These are phyloP conservation scores for Brachyalestes nurse DNA, from an alignment of 2,797 vertebrate species.

Conservation along the genomic window DNA sequence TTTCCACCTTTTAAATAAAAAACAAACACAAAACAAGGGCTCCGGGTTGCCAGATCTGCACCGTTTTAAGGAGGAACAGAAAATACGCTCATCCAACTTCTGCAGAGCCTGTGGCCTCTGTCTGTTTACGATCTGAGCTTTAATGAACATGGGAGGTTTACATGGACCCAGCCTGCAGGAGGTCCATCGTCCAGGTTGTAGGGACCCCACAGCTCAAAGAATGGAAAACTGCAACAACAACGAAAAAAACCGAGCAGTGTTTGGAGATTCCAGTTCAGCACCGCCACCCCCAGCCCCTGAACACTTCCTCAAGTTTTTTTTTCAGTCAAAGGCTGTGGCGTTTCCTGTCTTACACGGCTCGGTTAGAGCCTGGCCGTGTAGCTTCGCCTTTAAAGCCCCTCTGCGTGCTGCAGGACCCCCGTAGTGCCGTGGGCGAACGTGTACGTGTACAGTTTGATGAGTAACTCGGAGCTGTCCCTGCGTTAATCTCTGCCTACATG, in stretches of 20 bases:
- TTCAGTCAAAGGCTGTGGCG: conserved; percentile 36
- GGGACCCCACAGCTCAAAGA: background rate
- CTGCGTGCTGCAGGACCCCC: conserved; percentile 27
- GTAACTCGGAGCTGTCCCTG: conserved; percentile 21
- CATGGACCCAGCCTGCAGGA: background rate
- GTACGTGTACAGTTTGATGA: conserved; percentile 58
- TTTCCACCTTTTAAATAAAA: background rate
- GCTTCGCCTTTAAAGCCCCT: background rate
- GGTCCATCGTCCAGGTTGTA: background rate
- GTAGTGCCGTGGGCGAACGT: conserved; percentile 50
- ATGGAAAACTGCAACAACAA: background rate
- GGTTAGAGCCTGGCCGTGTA: background rate
- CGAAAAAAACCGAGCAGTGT: conserved; percentile 20
- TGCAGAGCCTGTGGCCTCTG: background rate
- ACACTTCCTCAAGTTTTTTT: conserved; percentile 54
- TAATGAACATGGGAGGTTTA: background rate
- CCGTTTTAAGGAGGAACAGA: too few relatives aligned
- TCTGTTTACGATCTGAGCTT: conserved; percentile 10
- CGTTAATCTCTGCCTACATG: conserved; percentile 43
- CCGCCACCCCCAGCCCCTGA: conserved; percentile 12
- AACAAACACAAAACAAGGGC: background rate
- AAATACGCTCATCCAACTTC: too few relatives aligned
- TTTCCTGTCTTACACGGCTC: conserved; percentile 41
- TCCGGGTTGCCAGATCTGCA: too few relatives aligned
- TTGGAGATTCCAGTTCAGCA: conserved; percentile 45